A percentile compares a stretch with the other conserved stretches of the same genome.
These are phyloP conservation scores for Melospiza melodia DNA, from an alignment of 2,113 vertebrate species.

Conservation along the genomic window DNA sequence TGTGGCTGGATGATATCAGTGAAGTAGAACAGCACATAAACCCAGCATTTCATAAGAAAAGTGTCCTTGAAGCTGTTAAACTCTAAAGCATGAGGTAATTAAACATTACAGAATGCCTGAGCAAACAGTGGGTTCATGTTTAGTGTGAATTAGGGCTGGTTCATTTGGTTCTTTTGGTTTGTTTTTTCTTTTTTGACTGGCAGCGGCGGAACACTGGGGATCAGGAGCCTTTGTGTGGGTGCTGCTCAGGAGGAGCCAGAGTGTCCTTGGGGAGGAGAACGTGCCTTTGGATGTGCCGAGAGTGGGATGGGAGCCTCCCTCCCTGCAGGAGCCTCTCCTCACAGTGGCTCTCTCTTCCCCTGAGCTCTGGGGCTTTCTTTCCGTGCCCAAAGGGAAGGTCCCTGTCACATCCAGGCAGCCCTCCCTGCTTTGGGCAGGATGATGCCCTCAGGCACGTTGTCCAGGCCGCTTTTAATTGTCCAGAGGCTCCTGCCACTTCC, in stretches of 20 bases:
- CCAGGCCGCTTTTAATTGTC: conserved; percentile 13
- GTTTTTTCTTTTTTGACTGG: neutral
- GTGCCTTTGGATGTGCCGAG: neutral
- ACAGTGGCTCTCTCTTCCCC: neutral
- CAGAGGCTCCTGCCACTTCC: conserved; percentile 65
- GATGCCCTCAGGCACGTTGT: neutral
- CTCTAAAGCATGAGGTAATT: neutral
- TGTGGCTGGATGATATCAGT: neutral
- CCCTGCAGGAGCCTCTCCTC: neutral
- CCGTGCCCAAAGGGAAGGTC: neutral
- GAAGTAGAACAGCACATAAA: neutral
- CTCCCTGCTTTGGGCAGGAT: neutral
- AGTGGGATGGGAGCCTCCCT: neutral
- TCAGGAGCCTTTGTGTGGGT: neutral
- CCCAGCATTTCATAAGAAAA: neutral
- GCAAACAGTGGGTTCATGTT: neutral
- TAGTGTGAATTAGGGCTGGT: neutral
- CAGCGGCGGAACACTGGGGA: neutral
- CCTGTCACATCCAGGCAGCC: neutral
- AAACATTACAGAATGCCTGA: neutral
- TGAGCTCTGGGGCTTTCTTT: neutral
- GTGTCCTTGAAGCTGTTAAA: neutral
- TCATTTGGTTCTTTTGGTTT: neutral
- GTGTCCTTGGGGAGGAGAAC: neutral
- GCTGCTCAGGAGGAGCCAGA: neutral